These are phyloP conservation scores for Nematolebias whitei DNA, from an alignment of 2,113 vertebrate genomes.

Conservation along the genomic window DNA sequence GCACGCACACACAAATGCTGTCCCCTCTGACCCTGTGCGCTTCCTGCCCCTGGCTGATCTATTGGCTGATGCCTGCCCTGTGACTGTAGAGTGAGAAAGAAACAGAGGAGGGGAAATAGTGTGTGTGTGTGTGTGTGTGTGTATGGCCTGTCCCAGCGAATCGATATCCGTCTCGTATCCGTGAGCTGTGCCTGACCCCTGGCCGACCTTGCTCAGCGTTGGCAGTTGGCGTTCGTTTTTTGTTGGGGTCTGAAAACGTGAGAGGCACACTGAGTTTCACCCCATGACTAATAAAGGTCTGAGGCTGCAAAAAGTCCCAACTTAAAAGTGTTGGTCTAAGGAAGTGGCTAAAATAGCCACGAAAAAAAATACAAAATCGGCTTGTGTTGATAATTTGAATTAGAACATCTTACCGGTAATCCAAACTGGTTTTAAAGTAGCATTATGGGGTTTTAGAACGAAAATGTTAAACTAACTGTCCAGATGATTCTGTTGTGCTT, in stretches of 20 bases:
- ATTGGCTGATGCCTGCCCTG: slow-evolving; percentile 74
- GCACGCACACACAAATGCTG: slow-evolving; percentile 26
- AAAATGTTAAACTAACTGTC: slow-evolving; percentile 28
- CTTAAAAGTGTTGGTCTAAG: slow-evolving; percentile 35
- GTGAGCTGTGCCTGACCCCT: slow-evolving; percentile 77
- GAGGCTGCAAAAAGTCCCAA: slow-evolving; percentile 44
- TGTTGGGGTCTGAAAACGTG: slow-evolving; percentile 58
- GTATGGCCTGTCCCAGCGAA: slow-evolving; percentile 71
- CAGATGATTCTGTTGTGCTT: slow-evolving; percentile 34
- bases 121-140: slow-evolving; percentile 22
- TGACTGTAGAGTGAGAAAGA: slow-evolving; percentile 52
- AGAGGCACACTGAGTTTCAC: slow-evolving; percentile 63
- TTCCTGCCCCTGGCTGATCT: slow-evolving; percentile 80
- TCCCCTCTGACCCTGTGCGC: slow-evolving; percentile 72
- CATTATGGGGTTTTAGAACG: slow-evolving; percentile 13
- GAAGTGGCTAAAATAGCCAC: not conserved
- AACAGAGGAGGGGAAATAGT: slow-evolving; percentile 56
- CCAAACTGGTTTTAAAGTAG: not conserved
- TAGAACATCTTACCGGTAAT: not conserved
- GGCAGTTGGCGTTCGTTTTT: slow-evolving; percentile 53
- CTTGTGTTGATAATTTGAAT: not conserved
- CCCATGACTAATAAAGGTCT: slow-evolving; percentile 58
- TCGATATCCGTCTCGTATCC: slow-evolving; percentile 79
- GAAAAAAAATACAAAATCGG: slow-evolving; percentile 15
- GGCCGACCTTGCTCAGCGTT: slow-evolving; percentile 69